Percentiles rank a stretch among this genome's conserved stretches.
phyloP scores from a whole-genome alignment of 2,113 vertebrate species.

The Podilymbus podiceps region DNA sequence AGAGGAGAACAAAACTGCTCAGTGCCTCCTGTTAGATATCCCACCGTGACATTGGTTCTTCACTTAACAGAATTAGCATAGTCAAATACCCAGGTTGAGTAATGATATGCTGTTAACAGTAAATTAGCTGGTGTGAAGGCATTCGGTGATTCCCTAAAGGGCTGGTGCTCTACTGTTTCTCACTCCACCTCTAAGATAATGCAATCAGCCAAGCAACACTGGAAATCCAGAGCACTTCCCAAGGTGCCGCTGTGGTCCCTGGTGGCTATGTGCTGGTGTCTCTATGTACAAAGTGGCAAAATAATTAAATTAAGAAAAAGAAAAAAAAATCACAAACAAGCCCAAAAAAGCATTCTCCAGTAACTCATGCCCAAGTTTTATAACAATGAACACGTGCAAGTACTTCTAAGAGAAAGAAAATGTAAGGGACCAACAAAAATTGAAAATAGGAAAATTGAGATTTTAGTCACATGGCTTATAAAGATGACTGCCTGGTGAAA shows the following conservation, averaged over 20 bases:
- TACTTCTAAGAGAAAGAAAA: not conserved
- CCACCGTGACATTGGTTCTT: not conserved
- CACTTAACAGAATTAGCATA: not conserved
- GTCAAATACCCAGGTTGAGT: not conserved
- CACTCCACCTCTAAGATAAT: not conserved
- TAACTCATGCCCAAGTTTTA: not conserved
- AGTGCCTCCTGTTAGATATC: not conserved
- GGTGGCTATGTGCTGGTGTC: not conserved
- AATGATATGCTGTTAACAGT: not conserved
- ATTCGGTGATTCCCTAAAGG: not conserved
- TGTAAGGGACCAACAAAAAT: not conserved
- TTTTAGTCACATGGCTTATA: not conserved
- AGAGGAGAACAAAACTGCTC: not conserved
- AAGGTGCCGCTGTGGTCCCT: not conserved
- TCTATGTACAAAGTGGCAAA: not conserved
- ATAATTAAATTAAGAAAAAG: not conserved
- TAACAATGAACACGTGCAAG: rapidly evolving
- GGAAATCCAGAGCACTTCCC: not conserved
- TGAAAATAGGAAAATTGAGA: not conserved
- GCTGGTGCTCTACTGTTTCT: not conserved
- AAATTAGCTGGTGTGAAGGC: not conserved
- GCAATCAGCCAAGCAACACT: not conserved
- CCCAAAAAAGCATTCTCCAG: not conserved
- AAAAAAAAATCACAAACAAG: not conserved
- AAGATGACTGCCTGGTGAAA: not conserved